Percentiles rank a stretch among this genome's conserved stretches.
These are phyloP conservation scores for Coleophora deauratella DNA, from an alignment of 2,888 invertebrate species.

Conservation along the genomic window DNA sequence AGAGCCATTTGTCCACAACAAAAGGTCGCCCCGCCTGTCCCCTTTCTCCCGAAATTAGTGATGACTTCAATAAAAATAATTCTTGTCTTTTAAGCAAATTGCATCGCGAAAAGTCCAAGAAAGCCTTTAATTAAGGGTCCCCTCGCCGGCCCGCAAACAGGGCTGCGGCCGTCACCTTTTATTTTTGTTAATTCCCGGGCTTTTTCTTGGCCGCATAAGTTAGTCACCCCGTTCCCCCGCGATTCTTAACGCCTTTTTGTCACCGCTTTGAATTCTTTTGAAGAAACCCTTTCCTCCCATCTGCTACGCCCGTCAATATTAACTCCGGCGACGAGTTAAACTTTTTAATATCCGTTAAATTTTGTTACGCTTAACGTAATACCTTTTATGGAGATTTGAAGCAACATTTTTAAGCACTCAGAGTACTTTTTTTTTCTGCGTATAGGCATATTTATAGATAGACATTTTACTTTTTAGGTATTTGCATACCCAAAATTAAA, in stretches of 20 bases:
- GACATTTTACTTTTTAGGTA: background rate
- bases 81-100: constrained; percentile 74
- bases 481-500: background rate
- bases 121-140: constrained; percentile 73
- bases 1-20: constrained; percentile 66
- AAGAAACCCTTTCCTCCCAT: constrained; percentile 68
- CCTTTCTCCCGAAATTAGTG: constrained; percentile 67
- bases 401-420: constrained; percentile 22
- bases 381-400: constrained; percentile 45
- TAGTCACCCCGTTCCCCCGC: constrained; percentile 56
- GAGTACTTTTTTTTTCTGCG: constrained; percentile 24
- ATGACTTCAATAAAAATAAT: constrained; percentile 76
- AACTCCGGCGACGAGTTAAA: constrained; percentile 67
- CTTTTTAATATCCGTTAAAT: constrained; percentile 75
- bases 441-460: constrained; percentile 1
- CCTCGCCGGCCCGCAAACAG: constrained; percentile 64
- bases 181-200: constrained; percentile 71
- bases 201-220: constrained; percentile 73
- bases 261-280: constrained; percentile 71
- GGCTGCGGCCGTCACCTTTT: constrained; percentile 68
- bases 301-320: constrained; percentile 75
- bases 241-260: constrained; percentile 74
- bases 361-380: constrained; percentile 62
- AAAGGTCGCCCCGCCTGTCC: constrained; percentile 41
- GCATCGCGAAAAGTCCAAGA: constrained; percentile 71